Evolutionary conservation across 2,888 invertebrate species (phyloP).

Genomic region (Caenorhabditis imperialis): DNA sequence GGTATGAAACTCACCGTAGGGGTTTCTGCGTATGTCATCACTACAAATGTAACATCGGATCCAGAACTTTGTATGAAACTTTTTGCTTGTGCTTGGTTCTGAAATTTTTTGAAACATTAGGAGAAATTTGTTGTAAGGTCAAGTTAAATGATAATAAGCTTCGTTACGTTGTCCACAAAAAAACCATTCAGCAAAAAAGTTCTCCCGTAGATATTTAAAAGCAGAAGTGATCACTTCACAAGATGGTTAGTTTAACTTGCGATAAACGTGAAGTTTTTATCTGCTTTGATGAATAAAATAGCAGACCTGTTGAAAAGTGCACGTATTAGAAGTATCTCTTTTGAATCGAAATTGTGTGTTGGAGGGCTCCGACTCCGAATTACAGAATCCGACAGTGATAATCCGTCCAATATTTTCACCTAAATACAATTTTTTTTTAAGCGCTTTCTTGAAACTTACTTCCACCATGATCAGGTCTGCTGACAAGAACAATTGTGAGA

Average conservation of each 20-base stretch:
- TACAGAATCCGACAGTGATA: conserved; percentile 42
- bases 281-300: too few species aligned
- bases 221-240: too few species aligned
- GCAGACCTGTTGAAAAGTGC: conserved; percentile 15
- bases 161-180: too few species aligned
- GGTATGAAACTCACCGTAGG: conserved; percentile 6
- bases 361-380: conserved; percentile 1
- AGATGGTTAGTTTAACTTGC: too few species aligned
- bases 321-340: conserved; percentile 6
- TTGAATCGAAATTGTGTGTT: conserved; percentile 17
- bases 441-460: conserved; percentile 7
- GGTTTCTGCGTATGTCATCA: conserved; percentile 22
- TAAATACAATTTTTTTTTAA: conserved; percentile 2
- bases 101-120: too few species aligned
- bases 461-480: background rate
- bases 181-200: too few species aligned
- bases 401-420: conserved; percentile 8
- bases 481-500: conserved; percentile 47
- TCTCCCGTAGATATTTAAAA: too few species aligned
- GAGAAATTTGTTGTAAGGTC: background rate
- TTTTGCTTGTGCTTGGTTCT: conserved; percentile 12
- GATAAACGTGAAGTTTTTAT: too few species aligned
- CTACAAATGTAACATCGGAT: background rate
- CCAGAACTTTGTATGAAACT: conserved; percentile 9
- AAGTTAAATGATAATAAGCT: too few species aligned